These are phyloP conservation scores for Smithornis capensis DNA, from an alignment of 2,113 vertebrate genomes.

Conservation along the genomic window DNA sequence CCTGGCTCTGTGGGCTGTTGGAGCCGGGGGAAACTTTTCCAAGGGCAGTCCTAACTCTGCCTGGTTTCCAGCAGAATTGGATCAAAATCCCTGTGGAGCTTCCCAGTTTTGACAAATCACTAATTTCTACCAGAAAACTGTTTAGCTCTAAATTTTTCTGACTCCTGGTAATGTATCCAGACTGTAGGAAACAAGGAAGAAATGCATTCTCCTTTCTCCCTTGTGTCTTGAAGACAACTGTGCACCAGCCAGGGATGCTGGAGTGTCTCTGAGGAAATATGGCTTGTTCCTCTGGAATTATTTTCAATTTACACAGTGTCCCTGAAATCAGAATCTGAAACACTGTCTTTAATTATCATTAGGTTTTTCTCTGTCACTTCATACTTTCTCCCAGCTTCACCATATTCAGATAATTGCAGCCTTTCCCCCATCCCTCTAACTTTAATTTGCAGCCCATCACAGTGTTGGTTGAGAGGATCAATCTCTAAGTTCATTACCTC, in stretches of 20 bases:
- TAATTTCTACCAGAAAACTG: not conserved
- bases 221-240: not conserved
- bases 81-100: not conserved
- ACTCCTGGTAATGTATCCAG: not conserved
- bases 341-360: slow-evolving; percentile 5
- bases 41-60: not conserved
- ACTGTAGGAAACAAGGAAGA: not conserved
- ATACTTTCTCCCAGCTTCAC: not conserved
- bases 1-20: not conserved
- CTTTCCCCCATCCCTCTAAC: not conserved
- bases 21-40: not conserved
- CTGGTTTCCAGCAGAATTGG: not conserved
- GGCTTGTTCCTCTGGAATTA: not conserved
- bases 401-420: slow-evolving; percentile 19
- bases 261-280: not conserved
- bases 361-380: slow-evolving; percentile 15
- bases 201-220: not conserved
- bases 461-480: slow-evolving; percentile 11
- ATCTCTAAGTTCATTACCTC: slow-evolving; percentile 58
- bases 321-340: not conserved
- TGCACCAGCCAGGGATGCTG: not conserved
- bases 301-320: not conserved
- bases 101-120: not conserved
- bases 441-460: slow-evolving; percentile 59
- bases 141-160: not conserved